These are phyloP conservation scores for Lasioglossum vierecki DNA, from an alignment of 2,888 invertebrate species.

Conservation along the genomic window DNA sequence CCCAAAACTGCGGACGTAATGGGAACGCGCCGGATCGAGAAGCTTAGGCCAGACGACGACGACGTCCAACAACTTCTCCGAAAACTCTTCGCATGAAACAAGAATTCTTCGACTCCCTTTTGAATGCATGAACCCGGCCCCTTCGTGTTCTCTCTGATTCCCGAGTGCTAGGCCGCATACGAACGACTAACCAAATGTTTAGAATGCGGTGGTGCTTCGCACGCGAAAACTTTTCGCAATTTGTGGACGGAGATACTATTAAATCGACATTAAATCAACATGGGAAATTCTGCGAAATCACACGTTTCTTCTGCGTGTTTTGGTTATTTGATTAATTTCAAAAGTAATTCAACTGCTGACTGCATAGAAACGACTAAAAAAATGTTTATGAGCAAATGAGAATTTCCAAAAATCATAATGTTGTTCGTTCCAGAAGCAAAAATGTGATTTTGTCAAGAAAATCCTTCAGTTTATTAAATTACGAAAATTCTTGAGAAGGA, in stretches of 20 bases:
- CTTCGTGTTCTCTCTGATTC: neutral
- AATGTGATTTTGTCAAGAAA: too few relatives aligned
- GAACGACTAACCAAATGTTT: neutral
- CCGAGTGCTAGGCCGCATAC: neutral
- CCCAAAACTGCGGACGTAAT: constrained; percentile 22
- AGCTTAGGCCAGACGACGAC: constrained; percentile 1
- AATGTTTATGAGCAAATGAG: too few relatives aligned
- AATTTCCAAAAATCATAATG: too few relatives aligned
- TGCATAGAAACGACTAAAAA: too few relatives aligned
- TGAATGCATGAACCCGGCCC: neutral
- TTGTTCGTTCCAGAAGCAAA: too few relatives aligned
- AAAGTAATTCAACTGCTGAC: too few relatives aligned
- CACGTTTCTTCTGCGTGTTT: neutral
- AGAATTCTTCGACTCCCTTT: constrained; percentile 5
- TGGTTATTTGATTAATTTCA: too few relatives aligned
- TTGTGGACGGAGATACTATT: neutral
- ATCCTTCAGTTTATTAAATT: too few relatives aligned
- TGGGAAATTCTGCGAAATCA: neutral
- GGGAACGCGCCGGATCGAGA: constrained; percentile 11
- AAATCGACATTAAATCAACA: neutral
- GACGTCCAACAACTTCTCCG: neutral
- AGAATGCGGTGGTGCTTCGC: neutral
- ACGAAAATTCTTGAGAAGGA: too few relatives aligned
- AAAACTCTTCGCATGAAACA: neutral
- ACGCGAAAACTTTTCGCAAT: neutral